Conservation (phyloP, 2,797 vertebrate species). For the Esox lucius region DNA sequence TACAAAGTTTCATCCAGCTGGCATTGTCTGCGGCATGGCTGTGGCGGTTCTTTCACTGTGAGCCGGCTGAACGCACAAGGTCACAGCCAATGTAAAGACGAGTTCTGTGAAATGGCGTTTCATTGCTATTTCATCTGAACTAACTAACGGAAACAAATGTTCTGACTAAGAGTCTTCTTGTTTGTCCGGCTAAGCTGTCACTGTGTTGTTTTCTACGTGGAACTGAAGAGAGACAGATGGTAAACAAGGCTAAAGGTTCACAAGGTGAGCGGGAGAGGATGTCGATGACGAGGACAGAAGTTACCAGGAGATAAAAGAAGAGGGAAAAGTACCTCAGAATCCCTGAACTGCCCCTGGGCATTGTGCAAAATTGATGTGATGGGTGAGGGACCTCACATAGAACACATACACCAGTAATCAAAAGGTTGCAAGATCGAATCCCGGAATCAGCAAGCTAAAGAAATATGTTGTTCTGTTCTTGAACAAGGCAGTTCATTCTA, state of each 20-base stretch:
- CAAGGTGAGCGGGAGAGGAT: background rate
- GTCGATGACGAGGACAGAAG: background rate
- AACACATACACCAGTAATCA: background rate
- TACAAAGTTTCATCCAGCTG: background rate
- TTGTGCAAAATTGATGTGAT: conserved; percentile 64
- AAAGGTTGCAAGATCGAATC: too few relatives aligned
- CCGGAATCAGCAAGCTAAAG: too few relatives aligned
- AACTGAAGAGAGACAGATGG: background rate
- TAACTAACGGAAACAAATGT: background rate
- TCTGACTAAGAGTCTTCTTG: background rate
- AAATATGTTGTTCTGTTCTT: too few relatives aligned
- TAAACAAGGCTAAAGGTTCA: conserved; percentile 4
- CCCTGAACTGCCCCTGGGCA: conserved; percentile 52
- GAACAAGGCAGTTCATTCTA: too few relatives aligned
- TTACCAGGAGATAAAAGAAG: conserved; percentile 9
- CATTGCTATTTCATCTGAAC: background rate
- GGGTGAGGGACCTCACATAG: conserved; percentile 41
- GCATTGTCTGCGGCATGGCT: background rate
- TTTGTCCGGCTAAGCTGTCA: background rate
- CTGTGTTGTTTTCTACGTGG: conserved; percentile 1
- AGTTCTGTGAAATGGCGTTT: conserved; percentile 6
- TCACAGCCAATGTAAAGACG: background rate
- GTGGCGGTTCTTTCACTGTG: background rate
- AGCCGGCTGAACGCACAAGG: background rate
- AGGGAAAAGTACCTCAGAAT: conserved; percentile 42